phyloP scores from a whole-genome alignment of 1,140 invertebrate genomes.

The Dinoponera quadriceps region DNA sequence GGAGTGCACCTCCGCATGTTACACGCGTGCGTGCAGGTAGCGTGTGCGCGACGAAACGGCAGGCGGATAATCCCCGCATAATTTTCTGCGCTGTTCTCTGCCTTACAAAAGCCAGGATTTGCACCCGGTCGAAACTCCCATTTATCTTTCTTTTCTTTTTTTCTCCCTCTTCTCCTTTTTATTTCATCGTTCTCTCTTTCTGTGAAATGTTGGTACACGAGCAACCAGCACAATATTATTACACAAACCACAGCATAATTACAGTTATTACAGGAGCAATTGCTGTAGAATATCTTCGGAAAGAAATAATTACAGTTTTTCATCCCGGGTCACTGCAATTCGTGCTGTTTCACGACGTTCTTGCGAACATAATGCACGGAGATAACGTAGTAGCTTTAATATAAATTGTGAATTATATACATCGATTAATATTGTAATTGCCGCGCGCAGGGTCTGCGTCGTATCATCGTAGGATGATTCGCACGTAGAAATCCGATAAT shows the following conservation, averaged over 20 bases:
- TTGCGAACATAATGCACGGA: not conserved
- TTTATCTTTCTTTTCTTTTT: too few species aligned
- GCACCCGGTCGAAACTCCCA: too few species aligned
- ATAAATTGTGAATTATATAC: not conserved
- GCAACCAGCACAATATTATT: too few species aligned
- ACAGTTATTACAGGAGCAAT: too few species aligned
- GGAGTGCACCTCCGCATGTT: slow-evolving; percentile 47
- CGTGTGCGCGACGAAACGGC: not conserved
- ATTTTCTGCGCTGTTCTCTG: slow-evolving; percentile 1
- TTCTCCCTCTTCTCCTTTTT: too few species aligned
- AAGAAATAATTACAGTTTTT: not conserved
- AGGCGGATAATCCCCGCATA: slow-evolving; percentile 22
- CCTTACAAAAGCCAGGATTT: not conserved
- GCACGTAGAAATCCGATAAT: slow-evolving; percentile 21
- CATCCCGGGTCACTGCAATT: not conserved
- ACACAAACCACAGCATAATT: too few species aligned
- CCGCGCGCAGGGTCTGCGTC: not conserved
- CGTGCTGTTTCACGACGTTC: not conserved
- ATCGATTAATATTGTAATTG: slow-evolving; percentile 22
- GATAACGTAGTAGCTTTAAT: not conserved
- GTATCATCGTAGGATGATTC: slow-evolving; percentile 20
- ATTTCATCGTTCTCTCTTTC: too few species aligned
- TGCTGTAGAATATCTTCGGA: too few species aligned
- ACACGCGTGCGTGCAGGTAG: slow-evolving; percentile 20
- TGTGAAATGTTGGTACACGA: too few species aligned